Base-by-base conservation (phyloP, 2,797 vertebrate species). In the Vipera latastei region DNA sequence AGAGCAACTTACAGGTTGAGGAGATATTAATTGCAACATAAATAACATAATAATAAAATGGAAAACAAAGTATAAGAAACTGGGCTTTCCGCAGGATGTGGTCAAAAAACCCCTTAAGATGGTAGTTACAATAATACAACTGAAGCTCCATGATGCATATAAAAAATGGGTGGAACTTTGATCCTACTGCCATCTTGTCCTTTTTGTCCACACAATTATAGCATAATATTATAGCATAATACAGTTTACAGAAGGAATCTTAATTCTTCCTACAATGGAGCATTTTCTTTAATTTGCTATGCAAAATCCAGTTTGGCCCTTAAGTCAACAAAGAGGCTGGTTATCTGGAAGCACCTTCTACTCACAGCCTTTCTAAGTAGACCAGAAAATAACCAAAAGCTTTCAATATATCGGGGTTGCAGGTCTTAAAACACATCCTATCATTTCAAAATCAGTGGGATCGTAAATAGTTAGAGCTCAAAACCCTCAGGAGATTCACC, bases 391-490 rank as follows among this genome's bases (percentile, higher is more conserved):
- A 88, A 44, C n/a, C n/a, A 53, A 25, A 89, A 32, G 13, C 22
- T 44, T 60, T 88, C 44, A 44, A 11, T 88, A 73, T 11, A 53
- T 7, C 14, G 13, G 44, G 20, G 53, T 56, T 53, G n/a, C 44
- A 61, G 55, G n/a, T 59, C 53, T 38, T 61, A 14, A 63, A 51
- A 93, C 51, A 91, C 8, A 89, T 44, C 89, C 57, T 56, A 13
- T 57, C 59, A 91, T 65, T 85, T 63, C 51, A 63, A 91, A 83
- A 83, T 93, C 55, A 91, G 44, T 65, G 38, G 78, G 28, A 83
- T 59, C 44, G 83, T 86, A 61, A 90, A 44, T 57, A 65, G 83
- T 89, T 32, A 89, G 90, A 83, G 13, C n/a, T 53, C 55, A 59
- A 89, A 89, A 92, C 18, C 53, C 92, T 83, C 13, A 48, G 83